These are phyloP conservation scores for Mechanitis mazaeus DNA, from an alignment of 2,888 invertebrate genomes.

Conservation along the genomic window DNA sequence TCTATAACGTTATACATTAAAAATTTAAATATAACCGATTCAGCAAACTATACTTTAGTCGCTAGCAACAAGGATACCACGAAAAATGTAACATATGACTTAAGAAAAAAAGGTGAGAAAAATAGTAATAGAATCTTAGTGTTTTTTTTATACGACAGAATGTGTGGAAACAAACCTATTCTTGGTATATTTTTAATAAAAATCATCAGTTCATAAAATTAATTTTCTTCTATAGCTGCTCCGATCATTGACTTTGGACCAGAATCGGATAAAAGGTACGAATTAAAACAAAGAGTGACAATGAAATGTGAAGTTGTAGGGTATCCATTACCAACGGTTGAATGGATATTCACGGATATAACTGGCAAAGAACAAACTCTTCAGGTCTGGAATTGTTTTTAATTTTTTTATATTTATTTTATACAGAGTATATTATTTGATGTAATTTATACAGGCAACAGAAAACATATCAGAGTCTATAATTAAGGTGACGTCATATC, in stretches of 20 bases:
- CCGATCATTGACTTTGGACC: slow-evolving; percentile 45
- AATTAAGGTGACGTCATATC: slow-evolving; percentile 40
- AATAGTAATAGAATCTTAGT: too few species aligned
- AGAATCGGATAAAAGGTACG: slow-evolving; percentile 34
- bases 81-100: slow-evolving; percentile 35
- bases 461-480: slow-evolving; percentile 29
- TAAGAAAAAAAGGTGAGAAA: slow-evolving; percentile 45
- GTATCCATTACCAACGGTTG: slow-evolving; percentile 48
- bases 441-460: slow-evolving; percentile 35
- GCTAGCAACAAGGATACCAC: slow-evolving; percentile 41
- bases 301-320: slow-evolving; percentile 51
- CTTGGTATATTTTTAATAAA: too few species aligned
- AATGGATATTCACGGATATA: slow-evolving; percentile 47
- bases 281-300: slow-evolving; percentile 34
- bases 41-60: slow-evolving; percentile 52
- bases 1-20: slow-evolving; percentile 35
- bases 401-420: slow-evolving; percentile 2
- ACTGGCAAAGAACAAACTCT: slow-evolving; percentile 24
- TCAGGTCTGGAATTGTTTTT: slow-evolving; percentile 30
- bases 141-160: too few species aligned
- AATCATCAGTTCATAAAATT: too few species aligned
- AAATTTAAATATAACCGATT: slow-evolving; percentile 41
- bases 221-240: slow-evolving; percentile 34
- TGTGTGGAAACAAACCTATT: too few species aligned
- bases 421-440: neutral